Conservation (phyloP, 2,113 vertebrate species). For the Xenopus laevis region DNA sequence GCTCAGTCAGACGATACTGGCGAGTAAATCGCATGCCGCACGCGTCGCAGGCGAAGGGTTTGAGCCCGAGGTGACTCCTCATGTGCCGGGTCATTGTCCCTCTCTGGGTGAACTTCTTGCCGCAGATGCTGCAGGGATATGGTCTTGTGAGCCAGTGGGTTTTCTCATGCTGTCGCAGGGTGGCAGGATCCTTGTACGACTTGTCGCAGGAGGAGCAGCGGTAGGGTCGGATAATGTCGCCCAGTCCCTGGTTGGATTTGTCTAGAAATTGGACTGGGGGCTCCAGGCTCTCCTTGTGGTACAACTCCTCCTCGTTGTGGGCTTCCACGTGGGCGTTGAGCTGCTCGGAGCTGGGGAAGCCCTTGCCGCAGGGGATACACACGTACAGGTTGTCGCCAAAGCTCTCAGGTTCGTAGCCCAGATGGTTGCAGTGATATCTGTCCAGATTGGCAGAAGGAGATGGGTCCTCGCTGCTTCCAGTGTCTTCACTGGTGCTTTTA, state of each 20-base stretch:
- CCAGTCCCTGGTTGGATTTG: slow-evolving; percentile 73
- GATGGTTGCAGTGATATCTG: slow-evolving; percentile 79
- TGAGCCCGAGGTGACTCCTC: slow-evolving; percentile 96
- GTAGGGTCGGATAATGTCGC: slow-evolving; percentile 88
- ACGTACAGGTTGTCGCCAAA: slow-evolving; percentile 97
- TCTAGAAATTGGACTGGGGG: slow-evolving; percentile 71
- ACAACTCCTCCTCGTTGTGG: slow-evolving; percentile 91
- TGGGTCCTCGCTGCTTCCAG: slow-evolving; percentile 89
- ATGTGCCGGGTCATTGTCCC: slow-evolving; percentile 99
- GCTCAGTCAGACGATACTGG: slow-evolving; percentile 97
- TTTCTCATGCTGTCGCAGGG: slow-evolving; percentile 95
- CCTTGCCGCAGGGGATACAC: slow-evolving; percentile 96
- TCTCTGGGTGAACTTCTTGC: slow-evolving; percentile 98
- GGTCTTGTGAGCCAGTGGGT: slow-evolving; percentile 97
- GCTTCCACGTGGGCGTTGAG: slow-evolving; percentile 97
- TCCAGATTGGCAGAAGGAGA: slow-evolving; percentile 67
- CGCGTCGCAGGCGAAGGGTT: slow-evolving; percentile 94
- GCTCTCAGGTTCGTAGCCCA: slow-evolving; percentile 91
- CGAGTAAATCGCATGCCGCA: slow-evolving; percentile 98
- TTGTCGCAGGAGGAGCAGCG: slow-evolving; percentile 92
- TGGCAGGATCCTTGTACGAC: slow-evolving; percentile 97
- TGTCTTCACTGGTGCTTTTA: slow-evolving; percentile 93
- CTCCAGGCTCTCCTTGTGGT: slow-evolving; percentile 71
- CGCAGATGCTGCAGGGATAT: slow-evolving; percentile 97
- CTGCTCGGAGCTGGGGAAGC: slow-evolving; percentile 97